Evolutionary conservation across 1,140 invertebrate genomes (phyloP).

Genomic region (Samia ricini): DNA sequence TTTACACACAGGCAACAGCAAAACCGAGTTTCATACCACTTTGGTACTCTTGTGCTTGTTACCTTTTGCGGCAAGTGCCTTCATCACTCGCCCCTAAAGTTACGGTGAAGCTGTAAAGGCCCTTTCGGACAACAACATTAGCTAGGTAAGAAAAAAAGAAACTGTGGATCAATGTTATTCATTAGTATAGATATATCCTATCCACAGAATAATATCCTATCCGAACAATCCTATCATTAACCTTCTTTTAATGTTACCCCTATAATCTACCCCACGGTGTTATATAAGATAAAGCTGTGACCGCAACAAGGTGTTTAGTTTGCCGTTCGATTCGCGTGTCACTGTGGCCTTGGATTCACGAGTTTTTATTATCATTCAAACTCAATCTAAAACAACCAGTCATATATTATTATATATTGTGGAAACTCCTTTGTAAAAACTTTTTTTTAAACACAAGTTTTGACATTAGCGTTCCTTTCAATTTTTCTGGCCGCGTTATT

Average conservation of each 20-base stretch:
- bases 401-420: conserved; percentile 28
- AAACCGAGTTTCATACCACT: too few relatives aligned
- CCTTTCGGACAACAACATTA: too few relatives aligned
- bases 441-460: conserved; percentile 7
- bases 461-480: background rate
- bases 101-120: too few relatives aligned
- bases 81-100: too few relatives aligned
- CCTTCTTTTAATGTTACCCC: background rate
- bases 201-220: background rate
- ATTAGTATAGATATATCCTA: background rate
- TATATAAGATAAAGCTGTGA: conserved; percentile 44
- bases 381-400: conserved; percentile 46
- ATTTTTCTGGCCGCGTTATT: background rate
- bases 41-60: too few relatives aligned
- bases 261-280: conserved; percentile 1
- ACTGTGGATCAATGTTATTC: too few relatives aligned
- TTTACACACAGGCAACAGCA: too few relatives aligned
- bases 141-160: too few relatives aligned
- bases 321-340: conserved; percentile 36
- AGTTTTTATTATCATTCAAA: conserved; percentile 45
- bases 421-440: conserved; percentile 8
- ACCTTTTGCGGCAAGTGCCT: too few relatives aligned
- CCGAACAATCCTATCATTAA: conserved; percentile 5
- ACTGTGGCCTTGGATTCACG: conserved; percentile 34
- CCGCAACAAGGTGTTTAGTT: conserved; percentile 31